Evolutionary conservation across 2,113 vertebrate species (phyloP), one percentile per base, ranked within the genome.

Genomic region (Suricata suricatta): DNA sequence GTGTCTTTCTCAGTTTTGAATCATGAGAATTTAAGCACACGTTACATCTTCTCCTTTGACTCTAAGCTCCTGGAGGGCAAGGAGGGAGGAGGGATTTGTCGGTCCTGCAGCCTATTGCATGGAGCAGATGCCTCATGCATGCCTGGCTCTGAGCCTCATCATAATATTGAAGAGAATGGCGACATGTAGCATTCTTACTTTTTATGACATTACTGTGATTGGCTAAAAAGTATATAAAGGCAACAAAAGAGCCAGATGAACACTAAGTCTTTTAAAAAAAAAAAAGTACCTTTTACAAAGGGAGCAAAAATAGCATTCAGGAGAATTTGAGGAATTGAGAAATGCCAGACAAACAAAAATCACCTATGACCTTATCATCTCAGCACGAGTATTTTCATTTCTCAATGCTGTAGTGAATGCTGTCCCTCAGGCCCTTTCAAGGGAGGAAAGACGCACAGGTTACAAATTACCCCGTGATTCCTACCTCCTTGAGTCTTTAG

Each of bases 291-390:
- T 93, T 95, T 83, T 90, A 94, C 38, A 87, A 86, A 52, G 60
- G 87, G 63, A 92, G 60, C 31, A 95, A 95, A 96, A 95, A 79
- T 72, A 95, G 29, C 38, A 41, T 52, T 97, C 52, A 31, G 80
- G 54, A 80, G 94, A 95, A 19, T 92, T 87, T 95, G 54, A 94
- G 84, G 91, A 95, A 97, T 47, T 98, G 90, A 94, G 31, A 96
- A 87, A 94, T 29, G 85, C 19, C 14, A 68, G 83, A 74, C 31
- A 97, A 96, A 92, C 25, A 86, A 95, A 96, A 96, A 94, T n/a
- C 76, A 97, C 92, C 96, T 63, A 92, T 95, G 50, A 93, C 27
- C 19, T 96, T 69, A 96, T 95, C 69, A 77, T 83, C 63, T n/a
- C 74, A 82, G 60, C 63, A 74, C 33, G 95, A 60, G 21, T 87